Base-by-base conservation (phyloP, 2,888 invertebrate genomes). In the Melipona bicolor region DNA sequence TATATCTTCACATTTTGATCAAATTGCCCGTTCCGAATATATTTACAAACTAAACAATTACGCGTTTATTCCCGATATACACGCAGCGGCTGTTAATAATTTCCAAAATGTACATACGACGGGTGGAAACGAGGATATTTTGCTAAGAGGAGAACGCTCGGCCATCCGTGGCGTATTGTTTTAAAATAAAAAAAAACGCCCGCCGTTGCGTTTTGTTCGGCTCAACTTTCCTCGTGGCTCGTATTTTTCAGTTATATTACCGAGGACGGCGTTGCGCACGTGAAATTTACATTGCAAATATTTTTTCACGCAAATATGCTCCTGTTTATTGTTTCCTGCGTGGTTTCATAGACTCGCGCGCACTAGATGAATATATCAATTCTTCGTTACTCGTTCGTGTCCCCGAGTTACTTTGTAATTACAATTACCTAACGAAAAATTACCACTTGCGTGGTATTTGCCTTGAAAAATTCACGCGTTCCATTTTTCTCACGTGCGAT, bases 251-350 rank as follows among this genome's bases (percentile, higher is more conserved):
- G 3, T 50, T 49, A 36, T 54, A 71, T 59, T 67, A 61, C 19
- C 50, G 11, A 3, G 56, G 6, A 43, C 56, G n/a, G 64, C 17
- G 64, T 69, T 19, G 49, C 49, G 13, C 49, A 54, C 2, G n/a
- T 2, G 64, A 50, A 36, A 76, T 80, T 77, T 77, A 69, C 77
- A 71, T 71, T 71, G 70, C 56, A 71, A 77, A 80, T 71, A 71
- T 80, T 70, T 54, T 70, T 24, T 56, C 56, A 4, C 21, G 49
- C 62, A 64, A 70, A 76, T 50, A 65, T 50, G 64, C 49, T 24
- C 4, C 36, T 54, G 70, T 76, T 80, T 65, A 65, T 76, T 80
- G 76, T 70, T 19, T 19, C 61, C 13, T 19, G 56, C 43, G 21
- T 49, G 5, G 50, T 21, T 43, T 24, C 32, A 11, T 27, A 67